These are phyloP conservation scores for Edolisoma coerulescens DNA, from an alignment of 2,113 vertebrate genomes.

Conservation along the genomic window DNA sequence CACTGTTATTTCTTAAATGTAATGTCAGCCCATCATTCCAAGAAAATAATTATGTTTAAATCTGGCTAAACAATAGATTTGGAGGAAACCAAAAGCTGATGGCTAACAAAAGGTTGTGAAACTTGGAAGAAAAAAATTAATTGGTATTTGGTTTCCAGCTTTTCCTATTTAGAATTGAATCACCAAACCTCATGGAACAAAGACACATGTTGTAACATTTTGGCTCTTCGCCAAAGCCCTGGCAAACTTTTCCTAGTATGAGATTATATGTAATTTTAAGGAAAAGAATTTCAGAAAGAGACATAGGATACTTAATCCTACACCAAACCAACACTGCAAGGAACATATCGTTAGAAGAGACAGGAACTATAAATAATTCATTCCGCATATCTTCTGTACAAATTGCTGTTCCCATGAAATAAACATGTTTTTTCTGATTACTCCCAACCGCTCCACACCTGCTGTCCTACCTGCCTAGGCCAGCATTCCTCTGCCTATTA, in stretches of 20 bases:
- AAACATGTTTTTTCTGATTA: slow-evolving; percentile 9
- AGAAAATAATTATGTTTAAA: slow-evolving; percentile 39
- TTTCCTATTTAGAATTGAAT: neutral
- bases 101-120: neutral
- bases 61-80: neutral
- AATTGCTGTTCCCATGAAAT: slow-evolving; percentile 1
- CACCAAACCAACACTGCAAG: neutral
- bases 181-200: neutral
- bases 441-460: neutral
- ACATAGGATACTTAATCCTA: neutral
- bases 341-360: neutral
- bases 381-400: neutral
- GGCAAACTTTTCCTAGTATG: neutral
- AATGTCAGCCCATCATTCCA: neutral
- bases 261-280: neutral
- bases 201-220: neutral
- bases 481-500: neutral
- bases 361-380: neutral
- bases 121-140: neutral
- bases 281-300: neutral
- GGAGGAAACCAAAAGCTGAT: neutral
- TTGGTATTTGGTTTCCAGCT: neutral
- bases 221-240: neutral
- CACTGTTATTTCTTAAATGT: slow-evolving; percentile 4
- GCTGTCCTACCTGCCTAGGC: neutral